Evolutionary conservation across 2,113 vertebrate genomes (phyloP).

Genomic region (Coracopsis vasa): DNA sequence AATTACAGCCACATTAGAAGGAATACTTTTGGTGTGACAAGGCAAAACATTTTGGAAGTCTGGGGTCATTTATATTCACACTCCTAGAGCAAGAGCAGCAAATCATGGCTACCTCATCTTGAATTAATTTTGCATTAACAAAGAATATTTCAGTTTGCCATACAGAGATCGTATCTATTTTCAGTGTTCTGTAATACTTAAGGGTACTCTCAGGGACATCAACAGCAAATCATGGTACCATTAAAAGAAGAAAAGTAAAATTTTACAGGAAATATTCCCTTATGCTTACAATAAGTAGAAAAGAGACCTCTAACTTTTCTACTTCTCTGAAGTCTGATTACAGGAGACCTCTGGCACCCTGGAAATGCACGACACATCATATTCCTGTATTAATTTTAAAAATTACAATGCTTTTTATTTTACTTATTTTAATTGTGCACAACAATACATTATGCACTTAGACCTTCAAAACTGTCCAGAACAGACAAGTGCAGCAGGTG

Average conservation of each 20-base stretch:
- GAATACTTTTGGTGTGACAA: neutral
- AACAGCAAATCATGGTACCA: neutral
- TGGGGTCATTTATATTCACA: neutral
- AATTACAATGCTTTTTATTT: neutral
- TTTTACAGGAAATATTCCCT: neutral
- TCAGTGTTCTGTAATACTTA: neutral
- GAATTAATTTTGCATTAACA: neutral
- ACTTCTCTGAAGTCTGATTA: neutral
- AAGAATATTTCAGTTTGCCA: neutral
- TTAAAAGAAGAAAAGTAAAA: neutral
- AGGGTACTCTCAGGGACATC: neutral
- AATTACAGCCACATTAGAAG: neutral
- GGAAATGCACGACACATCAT: neutral
- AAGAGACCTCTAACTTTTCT: neutral
- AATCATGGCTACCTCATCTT: neutral
- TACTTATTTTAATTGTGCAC: neutral
- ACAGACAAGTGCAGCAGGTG: neutral
- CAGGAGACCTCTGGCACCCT: neutral
- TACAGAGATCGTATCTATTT: neutral
- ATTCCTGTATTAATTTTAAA: neutral
- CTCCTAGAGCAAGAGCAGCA: neutral
- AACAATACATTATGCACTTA: neutral
- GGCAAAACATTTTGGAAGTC: neutral
- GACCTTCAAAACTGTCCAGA: neutral
- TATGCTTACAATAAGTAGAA: neutral